Conservation (phyloP, 2,888 invertebrate species). For the Agrochola circellaris region DNA sequence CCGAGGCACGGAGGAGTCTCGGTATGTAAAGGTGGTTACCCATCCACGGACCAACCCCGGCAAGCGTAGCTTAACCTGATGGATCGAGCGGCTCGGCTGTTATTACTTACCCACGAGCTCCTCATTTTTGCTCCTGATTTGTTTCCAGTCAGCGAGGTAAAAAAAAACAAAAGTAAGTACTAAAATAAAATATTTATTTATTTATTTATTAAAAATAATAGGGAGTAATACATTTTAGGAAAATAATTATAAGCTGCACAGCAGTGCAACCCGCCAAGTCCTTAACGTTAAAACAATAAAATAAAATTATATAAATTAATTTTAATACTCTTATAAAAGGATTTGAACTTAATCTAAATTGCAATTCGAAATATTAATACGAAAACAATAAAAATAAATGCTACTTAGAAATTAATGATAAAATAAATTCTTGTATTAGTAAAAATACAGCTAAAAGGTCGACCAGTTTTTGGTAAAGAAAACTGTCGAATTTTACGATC, state of each 20-base stretch:
- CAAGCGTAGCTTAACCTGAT: too few species aligned
- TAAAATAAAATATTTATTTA: conserved; percentile 53
- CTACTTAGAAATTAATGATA: conserved; percentile 21
- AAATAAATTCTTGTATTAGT: conserved; percentile 41
- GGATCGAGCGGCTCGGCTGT: too few species aligned
- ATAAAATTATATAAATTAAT: conserved; percentile 24
- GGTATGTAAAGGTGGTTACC: too few species aligned
- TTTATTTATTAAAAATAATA: conserved; percentile 51
- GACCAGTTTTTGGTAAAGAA: conserved; percentile 66
- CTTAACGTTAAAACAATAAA: conserved; percentile 12
- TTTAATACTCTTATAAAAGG: conserved; percentile 53
- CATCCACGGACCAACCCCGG: too few species aligned
- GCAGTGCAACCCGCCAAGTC: conserved; percentile 24
- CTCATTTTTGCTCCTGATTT: background rate
- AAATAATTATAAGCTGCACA: conserved; percentile 44
- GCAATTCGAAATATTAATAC: conserved; percentile 49
- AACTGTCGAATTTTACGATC: conserved; percentile 8
- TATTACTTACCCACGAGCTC: too few species aligned
- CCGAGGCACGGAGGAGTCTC: too few species aligned
- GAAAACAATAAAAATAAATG: conserved; percentile 61
- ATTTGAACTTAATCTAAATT: conserved; percentile 42
- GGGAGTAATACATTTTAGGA: conserved; percentile 56
- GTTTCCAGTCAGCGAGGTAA: background rate
- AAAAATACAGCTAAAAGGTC: conserved; percentile 44
- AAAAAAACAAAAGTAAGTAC: conserved; percentile 17